phyloP scores from a whole-genome alignment of 2,113 vertebrate species.

The Merops nubicus region DNA sequence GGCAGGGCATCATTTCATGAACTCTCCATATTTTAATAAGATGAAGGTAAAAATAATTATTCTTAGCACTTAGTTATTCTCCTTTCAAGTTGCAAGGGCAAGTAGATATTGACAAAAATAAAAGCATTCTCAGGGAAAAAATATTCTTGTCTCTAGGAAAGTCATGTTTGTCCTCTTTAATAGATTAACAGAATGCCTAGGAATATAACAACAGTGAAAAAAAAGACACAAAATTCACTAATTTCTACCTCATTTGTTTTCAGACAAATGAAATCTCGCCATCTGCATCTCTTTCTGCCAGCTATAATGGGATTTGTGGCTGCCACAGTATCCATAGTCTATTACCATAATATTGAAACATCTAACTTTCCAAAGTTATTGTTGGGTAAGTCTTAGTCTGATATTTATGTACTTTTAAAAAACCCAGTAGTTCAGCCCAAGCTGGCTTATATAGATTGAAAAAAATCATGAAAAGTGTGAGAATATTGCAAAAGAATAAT shows the following conservation, averaged over 20 bases:
- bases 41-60: not conserved
- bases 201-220: not conserved
- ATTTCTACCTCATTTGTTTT: not conserved
- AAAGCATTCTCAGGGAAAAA: not conserved
- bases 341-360: slow-evolving; percentile 98
- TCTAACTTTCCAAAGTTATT: slow-evolving; percentile 98
- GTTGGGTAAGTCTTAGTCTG: slow-evolving; percentile 82
- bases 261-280: slow-evolving; percentile 82
- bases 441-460: not conserved
- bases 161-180: not conserved
- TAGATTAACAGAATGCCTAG: not conserved
- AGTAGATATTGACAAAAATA: not conserved
- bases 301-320: slow-evolving; percentile 96
- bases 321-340: slow-evolving; percentile 94
- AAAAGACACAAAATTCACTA: not conserved
- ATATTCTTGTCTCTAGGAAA: not conserved
- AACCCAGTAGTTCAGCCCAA: not conserved
- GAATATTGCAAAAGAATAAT: not conserved
- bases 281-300: slow-evolving; percentile 94
- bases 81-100: not conserved
- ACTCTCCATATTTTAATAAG: not conserved
- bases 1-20: not conserved
- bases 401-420: not conserved
- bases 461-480: not conserved
- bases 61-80: not conserved